Conservation (phyloP, 1,140 invertebrate genomes). For the Oryctes rhinoceros region DNA sequence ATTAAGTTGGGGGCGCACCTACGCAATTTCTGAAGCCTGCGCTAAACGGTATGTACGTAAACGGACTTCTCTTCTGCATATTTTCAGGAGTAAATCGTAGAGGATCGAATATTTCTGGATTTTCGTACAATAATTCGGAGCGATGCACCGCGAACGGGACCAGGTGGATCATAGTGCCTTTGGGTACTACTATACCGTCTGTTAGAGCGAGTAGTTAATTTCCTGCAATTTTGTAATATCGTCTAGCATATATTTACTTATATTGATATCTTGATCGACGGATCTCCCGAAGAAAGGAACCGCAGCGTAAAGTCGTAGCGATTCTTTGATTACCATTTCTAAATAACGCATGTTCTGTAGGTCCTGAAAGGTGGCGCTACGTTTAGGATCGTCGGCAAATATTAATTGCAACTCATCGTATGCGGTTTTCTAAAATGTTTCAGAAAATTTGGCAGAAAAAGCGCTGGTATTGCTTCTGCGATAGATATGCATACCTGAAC, state of each 20-base stretch:
- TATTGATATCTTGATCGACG: conserved; percentile 64
- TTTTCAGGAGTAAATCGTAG: conserved; percentile 89
- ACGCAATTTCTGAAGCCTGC: conserved; percentile 85
- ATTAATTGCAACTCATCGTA: conserved; percentile 41
- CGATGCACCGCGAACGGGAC: background rate
- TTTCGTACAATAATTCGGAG: background rate
- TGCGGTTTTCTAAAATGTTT: conserved; percentile 40
- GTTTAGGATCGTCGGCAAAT: conserved; percentile 42
- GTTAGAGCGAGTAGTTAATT: background rate
- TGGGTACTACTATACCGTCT: conserved; percentile 33
- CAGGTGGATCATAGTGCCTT: background rate
- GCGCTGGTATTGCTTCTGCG: background rate
- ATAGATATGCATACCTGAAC: conserved; percentile 61
- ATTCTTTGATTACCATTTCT: conserved; percentile 60
- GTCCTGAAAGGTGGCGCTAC: conserved; percentile 60
- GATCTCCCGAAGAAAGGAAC: conserved; percentile 65
- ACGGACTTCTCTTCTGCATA: conserved; percentile 79
- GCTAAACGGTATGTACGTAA: conserved; percentile 87
- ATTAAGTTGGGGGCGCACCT: conserved; percentile 63
- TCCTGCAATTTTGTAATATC: no score
- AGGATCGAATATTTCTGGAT: conserved; percentile 86
- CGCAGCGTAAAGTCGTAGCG: conserved; percentile 50
- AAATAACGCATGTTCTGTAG: conserved; percentile 69
- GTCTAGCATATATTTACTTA: no score
- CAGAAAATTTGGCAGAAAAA: no score